Base-by-base conservation (phyloP, 2,797 vertebrate genomes). In the Borostomias antarcticus region DNA sequence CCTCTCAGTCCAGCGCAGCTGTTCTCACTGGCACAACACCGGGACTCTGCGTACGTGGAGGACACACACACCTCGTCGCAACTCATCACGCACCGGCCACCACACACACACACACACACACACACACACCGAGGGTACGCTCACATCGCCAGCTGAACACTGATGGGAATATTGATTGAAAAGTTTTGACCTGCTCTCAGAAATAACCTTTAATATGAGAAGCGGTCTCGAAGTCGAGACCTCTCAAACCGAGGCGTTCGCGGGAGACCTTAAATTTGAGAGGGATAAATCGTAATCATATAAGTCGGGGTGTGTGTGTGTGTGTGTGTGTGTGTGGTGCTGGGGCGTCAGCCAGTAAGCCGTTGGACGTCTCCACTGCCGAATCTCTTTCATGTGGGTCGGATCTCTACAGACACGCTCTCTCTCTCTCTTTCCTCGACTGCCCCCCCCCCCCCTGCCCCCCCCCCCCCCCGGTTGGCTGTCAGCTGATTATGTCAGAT, bases 401-500 rank as follows among this genome's bases (percentile, higher is more conserved):
- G 89, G 64, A 56, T 64, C 68, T 70, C 68, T 77, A 11, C 37
- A 43, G 45, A 69, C 52, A 69, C 58, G 30, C 58, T 68, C 57
- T 61, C 53, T 60, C 37, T 7, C 60, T 56, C 45, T 29, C 11
- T 66, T 58, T 26, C 23, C 54, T 32, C 37, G 43, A 43, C 40
- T 8, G 37, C 28, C 53, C 13, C 10, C 52, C n/a, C n/a, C n/a
- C n/a, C 29, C 15, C 45, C 54, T 59, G 7, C 37, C 62, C 43
- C 68, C 54, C 53, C 30, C 66, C 54, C 51, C 58, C 70, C 19
- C n/a, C 10, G 70, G 69, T 79, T 69, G 75, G 78, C 58, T 66
- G 77, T 88, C 84, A 74, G 73, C 74, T 86, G 81, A 88, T 89
- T 84, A 86, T 89, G 89, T 89, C 91, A 87, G 75, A 86, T 85